These are phyloP conservation scores for Monopterus albus DNA, from an alignment of 2,113 vertebrate genomes.

Conservation along the genomic window DNA sequence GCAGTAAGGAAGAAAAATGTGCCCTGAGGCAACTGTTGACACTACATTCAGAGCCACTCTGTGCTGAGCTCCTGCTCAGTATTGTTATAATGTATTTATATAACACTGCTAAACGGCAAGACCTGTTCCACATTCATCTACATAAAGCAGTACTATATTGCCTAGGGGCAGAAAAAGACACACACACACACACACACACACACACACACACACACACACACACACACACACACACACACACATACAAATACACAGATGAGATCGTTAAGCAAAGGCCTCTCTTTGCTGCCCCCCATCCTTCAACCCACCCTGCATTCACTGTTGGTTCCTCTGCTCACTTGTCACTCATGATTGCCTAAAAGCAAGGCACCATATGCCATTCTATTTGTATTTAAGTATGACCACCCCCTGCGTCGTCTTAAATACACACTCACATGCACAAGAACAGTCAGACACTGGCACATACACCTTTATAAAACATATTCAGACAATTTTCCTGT, in stretches of 20 bases:
- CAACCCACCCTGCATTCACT: constrained; percentile 67
- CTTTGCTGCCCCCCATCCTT: constrained; percentile 50
- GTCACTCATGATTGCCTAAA: constrained; percentile 89
- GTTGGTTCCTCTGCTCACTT: constrained; percentile 84
- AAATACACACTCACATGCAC: constrained; percentile 47
- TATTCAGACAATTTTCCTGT: constrained; percentile 48
- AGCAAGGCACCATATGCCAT: constrained; percentile 89
- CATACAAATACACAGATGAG: constrained; percentile 76
- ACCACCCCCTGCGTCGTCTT: constrained; percentile 77
- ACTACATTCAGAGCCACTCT: constrained; percentile 82
- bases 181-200: constrained; percentile 23
- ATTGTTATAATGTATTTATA: constrained; percentile 82
- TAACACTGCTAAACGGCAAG: constrained; percentile 88
- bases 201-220: constrained; percentile 49
- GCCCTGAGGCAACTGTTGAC: constrained; percentile 93
- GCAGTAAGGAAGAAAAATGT: constrained; percentile 66
- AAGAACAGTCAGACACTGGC: constrained; percentile 29
- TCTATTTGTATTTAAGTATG: constrained; percentile 82
- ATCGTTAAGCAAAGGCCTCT: constrained; percentile 86
- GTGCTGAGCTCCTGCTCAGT: constrained; percentile 59
- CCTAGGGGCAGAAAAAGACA: constrained; percentile 83
- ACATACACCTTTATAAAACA: constrained; percentile 22
- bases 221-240: constrained; percentile 30
- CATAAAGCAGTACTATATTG: constrained; percentile 90
- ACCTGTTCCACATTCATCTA: constrained; percentile 94